These are phyloP conservation scores for Eristalinus sepulchralis DNA, from an alignment of 2,888 invertebrate genomes.

Conservation along the genomic window DNA sequence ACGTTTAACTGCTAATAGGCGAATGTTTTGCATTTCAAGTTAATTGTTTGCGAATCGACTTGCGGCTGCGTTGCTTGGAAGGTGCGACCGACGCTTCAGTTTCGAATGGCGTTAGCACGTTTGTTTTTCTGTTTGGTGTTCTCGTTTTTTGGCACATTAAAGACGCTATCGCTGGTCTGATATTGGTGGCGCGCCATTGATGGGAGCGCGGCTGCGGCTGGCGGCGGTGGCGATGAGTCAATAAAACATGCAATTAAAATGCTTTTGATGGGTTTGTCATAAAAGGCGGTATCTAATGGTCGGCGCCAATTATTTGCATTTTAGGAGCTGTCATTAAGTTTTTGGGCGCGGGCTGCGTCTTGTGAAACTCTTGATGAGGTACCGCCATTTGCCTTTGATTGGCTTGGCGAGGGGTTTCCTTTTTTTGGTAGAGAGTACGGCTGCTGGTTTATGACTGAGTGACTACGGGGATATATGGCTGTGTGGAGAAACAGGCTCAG, in stretches of 20 bases:
- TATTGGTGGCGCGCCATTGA: not conserved
- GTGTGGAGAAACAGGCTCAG: not conserved
- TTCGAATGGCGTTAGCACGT: not conserved
- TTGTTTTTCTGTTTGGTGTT: not conserved
- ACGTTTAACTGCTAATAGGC: slow-evolving; percentile 6
- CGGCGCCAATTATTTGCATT: slow-evolving; percentile 19
- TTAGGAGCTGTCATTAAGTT: not conserved
- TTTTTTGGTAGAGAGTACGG: not conserved
- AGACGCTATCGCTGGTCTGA: not conserved
- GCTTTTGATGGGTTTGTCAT: not conserved
- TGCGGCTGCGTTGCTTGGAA: not conserved
- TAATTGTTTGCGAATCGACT: not conserved
- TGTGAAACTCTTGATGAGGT: not conserved
- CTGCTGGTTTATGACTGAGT: not conserved
- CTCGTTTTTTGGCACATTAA: not conserved
- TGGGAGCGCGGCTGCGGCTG: not conserved
- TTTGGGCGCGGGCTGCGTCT: not conserved
- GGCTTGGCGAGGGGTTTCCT: not conserved
- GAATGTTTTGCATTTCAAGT: slow-evolving; percentile 6
- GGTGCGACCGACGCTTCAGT: not conserved
- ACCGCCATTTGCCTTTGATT: not conserved
- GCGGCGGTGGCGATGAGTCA: not conserved
- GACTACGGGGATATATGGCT: not conserved
- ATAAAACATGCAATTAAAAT: slow-evolving; percentile 25
- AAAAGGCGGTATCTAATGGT: not conserved